Evolutionary conservation across 2,888 invertebrate genomes (phyloP), one percentile per base, ranked within the genome.

Genomic region (Perithous albicinctus): DNA sequence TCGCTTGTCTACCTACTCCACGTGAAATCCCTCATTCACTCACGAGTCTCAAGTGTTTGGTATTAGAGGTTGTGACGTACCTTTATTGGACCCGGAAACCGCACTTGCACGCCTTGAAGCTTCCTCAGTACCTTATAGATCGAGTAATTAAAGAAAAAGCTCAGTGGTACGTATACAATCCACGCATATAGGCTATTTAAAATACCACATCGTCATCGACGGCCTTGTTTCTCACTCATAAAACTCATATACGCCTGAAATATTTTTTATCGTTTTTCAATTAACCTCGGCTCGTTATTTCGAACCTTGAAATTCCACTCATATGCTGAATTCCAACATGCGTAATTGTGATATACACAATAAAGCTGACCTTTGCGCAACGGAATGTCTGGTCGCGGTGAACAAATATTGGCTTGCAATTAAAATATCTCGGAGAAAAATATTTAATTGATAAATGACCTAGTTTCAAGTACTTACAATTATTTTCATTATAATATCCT

Each of bases 261-360:
- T 59, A 51, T 73, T 77, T n/a, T 63, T 73, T 26, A 69, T 54
- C 46, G 41, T 38, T 69, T 69, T 69, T 80, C 74, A 46, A 79
- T 75, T 75, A 69, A 80, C 63, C 69, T 69, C 56, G 63, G 35
- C 64, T 80, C 69, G 79, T 80, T 80, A 80, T 80, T 80, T 54
- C 41, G 46, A 38, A 12, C 38, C 54, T 56, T 38, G 32, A 59
- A 64, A 64, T 10, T 41, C 6, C 69, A 41, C 35, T 35, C 23
- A 15, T n/a, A 46, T 18, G 8, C 32, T 12, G n/a, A 1, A 12
- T 23, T 29, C 12, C 6, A 7, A 48, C 12, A n/a, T 15, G 59
- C 10, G n/a, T 38, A 56, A 41, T n/a, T 38, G 35, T 38, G 59
- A 32, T 41, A 32, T 41, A n/a, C 32, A 38, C 38, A 10, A 15